These are phyloP conservation scores for Labrus mixtus DNA, from an alignment of 2,113 vertebrate species.

Conservation along the genomic window DNA sequence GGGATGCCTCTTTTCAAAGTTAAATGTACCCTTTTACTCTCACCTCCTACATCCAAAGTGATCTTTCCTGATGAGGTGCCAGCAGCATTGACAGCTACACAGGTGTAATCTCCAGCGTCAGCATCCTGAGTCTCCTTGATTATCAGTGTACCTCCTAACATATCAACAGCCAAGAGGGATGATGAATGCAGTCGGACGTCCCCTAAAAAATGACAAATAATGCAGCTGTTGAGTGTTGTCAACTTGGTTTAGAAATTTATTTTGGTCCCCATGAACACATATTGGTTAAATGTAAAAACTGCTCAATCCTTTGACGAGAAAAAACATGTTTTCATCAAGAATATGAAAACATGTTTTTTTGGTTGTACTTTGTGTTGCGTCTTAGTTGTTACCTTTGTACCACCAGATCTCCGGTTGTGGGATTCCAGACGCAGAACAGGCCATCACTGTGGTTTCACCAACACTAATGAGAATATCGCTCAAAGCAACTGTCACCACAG, in stretches of 20 bases:
- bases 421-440: conserved; percentile 90
- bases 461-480: conserved; percentile 90
- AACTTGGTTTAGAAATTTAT: not conserved
- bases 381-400: conserved; percentile 91
- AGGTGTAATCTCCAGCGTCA: conserved; percentile 94
- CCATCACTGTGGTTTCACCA: conserved; percentile 90
- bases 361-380: not conserved
- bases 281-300: too few species aligned
- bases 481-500: conserved; percentile 85
- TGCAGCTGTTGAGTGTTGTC: not conserved
- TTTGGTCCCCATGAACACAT: too few species aligned
- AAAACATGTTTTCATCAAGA: too few species aligned
- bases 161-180: conserved; percentile 84
- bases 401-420: conserved; percentile 91
- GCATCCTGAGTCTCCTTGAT: conserved; percentile 89
- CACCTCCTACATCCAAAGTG: conserved; percentile 94
- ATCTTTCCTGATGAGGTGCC: conserved; percentile 90
- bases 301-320: too few species aligned
- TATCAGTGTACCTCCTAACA: conserved; percentile 84
- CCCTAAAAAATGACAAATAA: conserved; percentile 76
- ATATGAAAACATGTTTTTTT: too few species aligned
- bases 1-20: not conserved
- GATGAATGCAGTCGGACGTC: conserved; percentile 88
- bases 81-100: conserved; percentile 90
- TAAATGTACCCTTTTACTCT: conserved; percentile 53